phyloP scores from a whole-genome alignment of 1,140 invertebrate genomes.

The Cephus cinctus region DNA sequence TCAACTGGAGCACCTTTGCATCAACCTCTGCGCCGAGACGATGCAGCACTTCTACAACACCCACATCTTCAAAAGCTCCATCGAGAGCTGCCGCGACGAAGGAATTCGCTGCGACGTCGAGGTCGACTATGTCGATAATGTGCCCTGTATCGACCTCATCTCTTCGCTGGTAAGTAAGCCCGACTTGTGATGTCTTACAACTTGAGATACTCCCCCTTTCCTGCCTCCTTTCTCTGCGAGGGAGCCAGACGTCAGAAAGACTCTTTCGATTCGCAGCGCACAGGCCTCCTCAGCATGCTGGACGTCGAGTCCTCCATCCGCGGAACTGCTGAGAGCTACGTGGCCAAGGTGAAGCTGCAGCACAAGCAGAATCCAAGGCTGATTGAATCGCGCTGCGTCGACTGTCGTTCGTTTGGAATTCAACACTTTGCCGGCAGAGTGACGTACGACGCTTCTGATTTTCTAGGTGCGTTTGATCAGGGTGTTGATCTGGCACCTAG shows the following conservation, averaged over 20 bases:
- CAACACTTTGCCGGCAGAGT: conserved; percentile 90
- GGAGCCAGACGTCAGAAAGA: not conserved
- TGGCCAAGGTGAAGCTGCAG: conserved; percentile 82
- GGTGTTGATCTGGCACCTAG: too few species aligned
- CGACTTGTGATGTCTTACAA: conserved; percentile 5
- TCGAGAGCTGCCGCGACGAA: conserved; percentile 91
- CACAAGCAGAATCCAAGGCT: conserved; percentile 77
- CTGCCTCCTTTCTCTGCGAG: not conserved
- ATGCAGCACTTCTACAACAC: conserved; percentile 98
- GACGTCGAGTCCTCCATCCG: conserved; percentile 90
- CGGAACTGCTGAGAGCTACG: conserved; percentile 84
- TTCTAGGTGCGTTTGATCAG: conserved; percentile 62
- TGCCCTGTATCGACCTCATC: conserved; percentile 93
- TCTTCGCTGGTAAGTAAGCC: conserved; percentile 74
- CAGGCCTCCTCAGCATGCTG: conserved; percentile 86
- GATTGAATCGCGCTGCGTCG: conserved; percentile 72
- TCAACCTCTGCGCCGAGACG: conserved; percentile 93
- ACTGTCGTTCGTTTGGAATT: conserved; percentile 83
- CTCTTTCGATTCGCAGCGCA: conserved; percentile 60
- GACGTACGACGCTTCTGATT: conserved; percentile 85
- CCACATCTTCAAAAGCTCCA: conserved; percentile 92
- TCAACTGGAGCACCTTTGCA: conserved; percentile 90
- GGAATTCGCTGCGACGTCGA: conserved; percentile 88
- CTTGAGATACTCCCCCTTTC: conserved; percentile 2
- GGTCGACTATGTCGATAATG: conserved; percentile 93